A percentile compares a stretch with the other conserved stretches of the same genome.
Evolutionary conservation across 2,888 invertebrate genomes (phyloP).

Genomic region (Heliconius charithonia): DNA sequence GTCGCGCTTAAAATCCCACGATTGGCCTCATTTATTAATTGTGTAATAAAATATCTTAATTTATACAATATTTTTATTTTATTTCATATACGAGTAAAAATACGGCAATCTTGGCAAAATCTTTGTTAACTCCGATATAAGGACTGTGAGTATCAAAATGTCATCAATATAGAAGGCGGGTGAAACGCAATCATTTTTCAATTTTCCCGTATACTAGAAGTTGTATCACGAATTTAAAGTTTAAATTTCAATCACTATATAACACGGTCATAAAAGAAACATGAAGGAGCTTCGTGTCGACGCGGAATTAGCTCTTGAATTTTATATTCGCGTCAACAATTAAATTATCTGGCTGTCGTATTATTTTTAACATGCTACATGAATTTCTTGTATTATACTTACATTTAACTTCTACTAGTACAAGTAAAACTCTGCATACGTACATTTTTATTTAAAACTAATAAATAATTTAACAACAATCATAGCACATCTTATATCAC

Average conservation of each 20-base stretch:
- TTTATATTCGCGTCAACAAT: constrained; percentile 30
- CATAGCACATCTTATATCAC: too few species aligned
- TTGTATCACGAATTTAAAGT: constrained; percentile 40
- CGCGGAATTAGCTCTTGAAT: constrained; percentile 35
- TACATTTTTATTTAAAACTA: too few species aligned
- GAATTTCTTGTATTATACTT: too few species aligned
- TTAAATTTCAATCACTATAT: constrained; percentile 42
- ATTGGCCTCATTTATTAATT: not conserved
- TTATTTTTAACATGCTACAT: not conserved
- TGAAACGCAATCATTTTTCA: constrained; percentile 44
- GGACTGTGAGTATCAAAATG: constrained; percentile 31
- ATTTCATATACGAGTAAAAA: not conserved
- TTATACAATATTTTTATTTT: not conserved
- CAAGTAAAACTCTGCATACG: too few species aligned
- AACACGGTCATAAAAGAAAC: constrained; percentile 39
- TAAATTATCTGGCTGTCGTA: constrained; percentile 27
- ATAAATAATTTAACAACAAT: too few species aligned
- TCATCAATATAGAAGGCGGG: constrained; percentile 33
- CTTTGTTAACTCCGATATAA: not conserved
- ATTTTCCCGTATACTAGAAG: constrained; percentile 32
- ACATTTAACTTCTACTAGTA: too few species aligned
- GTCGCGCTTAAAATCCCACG: too few species aligned
- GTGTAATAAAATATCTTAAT: not conserved
- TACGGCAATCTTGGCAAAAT: not conserved
- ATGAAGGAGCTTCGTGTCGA: constrained; percentile 33